Evolutionary conservation across 2,888 invertebrate genomes (phyloP), one percentile per base, ranked within the genome.

Genomic region (Chloromyia formosa): DNA sequence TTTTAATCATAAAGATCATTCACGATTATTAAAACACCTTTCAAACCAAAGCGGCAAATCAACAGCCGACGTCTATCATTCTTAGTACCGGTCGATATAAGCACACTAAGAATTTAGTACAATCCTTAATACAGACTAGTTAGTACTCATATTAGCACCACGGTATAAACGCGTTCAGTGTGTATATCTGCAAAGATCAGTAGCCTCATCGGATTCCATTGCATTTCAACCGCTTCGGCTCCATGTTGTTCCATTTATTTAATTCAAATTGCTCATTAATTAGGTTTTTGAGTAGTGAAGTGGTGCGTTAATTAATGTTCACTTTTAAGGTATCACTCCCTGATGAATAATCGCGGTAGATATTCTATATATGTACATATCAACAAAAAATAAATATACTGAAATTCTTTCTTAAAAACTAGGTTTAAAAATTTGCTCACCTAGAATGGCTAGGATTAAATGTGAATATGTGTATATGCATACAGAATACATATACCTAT

Each of bases 281-380:
- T 42, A 35, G 64, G 23, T 61, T 53, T 69, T 69, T 69, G 69
- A 54, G 23, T 35, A n/a, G 35, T 69, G 12, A 20, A 56, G 53
- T 69, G 69, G 69, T 56, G 69, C 69, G 54, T 54, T 54, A 27
- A 16, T 1, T n/a, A 69, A 53, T 69, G 69, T 69, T 69, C 35
- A 69, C 54, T 18, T 69, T 18, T 56, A 54, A 54, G 69, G 69
- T 54, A 56, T 69, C 69, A 69, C 23, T 16, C 23, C 18, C 14
- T 1, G 18, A 12, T 56, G 18, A 12, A 18, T 69, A 69, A 69
- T 69, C 69, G n/a, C n/a, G n/a, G n/a, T n/a, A n/a, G n/a, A n/a
- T n/a, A n/a, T n/a, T n/a, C n/a, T n/a, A n/a, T n/a, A n/a, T n/a
- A n/a, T n/a, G n/a, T n/a, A n/a, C n/a, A n/a, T n/a, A n/a, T n/a